Percentiles rank a stretch among this genome's conserved stretches.
Evolutionary conservation across 2,113 vertebrate genomes (phyloP).

Genomic region (Picathartes gymnocephalus): DNA sequence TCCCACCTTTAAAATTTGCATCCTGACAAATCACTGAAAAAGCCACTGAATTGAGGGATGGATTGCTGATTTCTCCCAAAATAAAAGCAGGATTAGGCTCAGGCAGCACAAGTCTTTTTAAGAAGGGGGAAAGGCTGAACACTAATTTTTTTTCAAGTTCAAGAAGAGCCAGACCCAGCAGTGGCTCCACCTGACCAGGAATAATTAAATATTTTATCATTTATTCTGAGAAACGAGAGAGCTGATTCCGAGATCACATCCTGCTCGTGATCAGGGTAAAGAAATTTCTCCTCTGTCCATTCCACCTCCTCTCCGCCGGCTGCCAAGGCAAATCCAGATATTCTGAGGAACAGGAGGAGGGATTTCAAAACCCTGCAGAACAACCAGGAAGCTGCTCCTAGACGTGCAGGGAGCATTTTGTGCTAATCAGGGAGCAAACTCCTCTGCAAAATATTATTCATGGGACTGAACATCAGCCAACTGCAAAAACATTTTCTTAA

Average conservation of each 20-base stretch:
- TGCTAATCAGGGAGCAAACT: conserved; percentile 1
- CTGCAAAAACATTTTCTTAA: conserved; percentile 39
- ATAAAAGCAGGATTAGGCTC: neutral
- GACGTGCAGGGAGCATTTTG: neutral
- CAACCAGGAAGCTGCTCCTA: neutral
- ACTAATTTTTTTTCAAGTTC: neutral
- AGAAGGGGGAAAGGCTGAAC: accelerated
- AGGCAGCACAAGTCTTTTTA: neutral
- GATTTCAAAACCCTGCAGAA: neutral
- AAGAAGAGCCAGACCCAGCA: neutral
- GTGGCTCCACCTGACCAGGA: neutral
- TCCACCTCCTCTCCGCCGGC: neutral
- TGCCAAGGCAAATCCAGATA: conserved; percentile 61
- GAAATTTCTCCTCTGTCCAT: neutral
- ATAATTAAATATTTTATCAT: neutral
- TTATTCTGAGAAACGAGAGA: neutral
- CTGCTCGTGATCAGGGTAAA: neutral
- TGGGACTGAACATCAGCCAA: neutral
- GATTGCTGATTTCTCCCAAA: neutral
- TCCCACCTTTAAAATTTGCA: neutral
- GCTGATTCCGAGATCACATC: neutral
- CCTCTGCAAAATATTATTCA: conserved; percentile 35
- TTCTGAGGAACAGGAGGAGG: neutral
- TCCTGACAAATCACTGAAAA: neutral
- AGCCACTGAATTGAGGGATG: neutral